These are phyloP conservation scores for Ophthalmolycus amberensis DNA, from an alignment of 2,113 vertebrate species.

Conservation along the genomic window DNA sequence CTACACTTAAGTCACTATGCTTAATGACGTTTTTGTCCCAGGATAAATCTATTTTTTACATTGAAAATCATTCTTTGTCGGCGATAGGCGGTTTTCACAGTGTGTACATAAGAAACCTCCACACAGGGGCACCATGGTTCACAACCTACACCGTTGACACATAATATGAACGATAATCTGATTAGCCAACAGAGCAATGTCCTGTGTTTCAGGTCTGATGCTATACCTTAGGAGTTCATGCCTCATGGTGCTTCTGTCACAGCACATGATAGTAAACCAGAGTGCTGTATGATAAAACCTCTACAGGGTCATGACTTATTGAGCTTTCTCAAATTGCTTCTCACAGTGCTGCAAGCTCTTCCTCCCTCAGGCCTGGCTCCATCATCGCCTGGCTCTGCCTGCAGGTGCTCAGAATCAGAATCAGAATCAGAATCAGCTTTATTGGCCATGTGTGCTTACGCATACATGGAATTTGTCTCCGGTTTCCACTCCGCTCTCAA, in stretches of 20 bases:
- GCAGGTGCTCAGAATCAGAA: slow-evolving; percentile 29
- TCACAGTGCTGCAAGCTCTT: slow-evolving; percentile 60
- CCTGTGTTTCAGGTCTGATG: slow-evolving; percentile 54
- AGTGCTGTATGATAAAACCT: slow-evolving; percentile 74
- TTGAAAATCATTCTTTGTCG: background rate
- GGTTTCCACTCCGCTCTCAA: too few species aligned
- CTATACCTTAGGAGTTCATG: slow-evolving; percentile 71
- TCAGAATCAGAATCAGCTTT: too few species aligned
- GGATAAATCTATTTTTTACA: background rate
- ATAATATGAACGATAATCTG: slow-evolving; percentile 30
- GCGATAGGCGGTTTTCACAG: too few species aligned
- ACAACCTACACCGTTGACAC: slow-evolving; percentile 10
- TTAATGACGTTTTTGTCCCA: background rate
- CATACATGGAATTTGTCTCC: too few species aligned
- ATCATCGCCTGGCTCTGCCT: slow-evolving; percentile 69
- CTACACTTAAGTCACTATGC: background rate
- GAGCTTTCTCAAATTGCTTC: slow-evolving; percentile 76
- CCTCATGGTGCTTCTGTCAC: slow-evolving; percentile 80
- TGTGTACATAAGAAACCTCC: slow-evolving; percentile 4
- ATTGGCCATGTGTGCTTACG: too few species aligned
- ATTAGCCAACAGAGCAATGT: slow-evolving; percentile 61
- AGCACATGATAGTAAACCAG: slow-evolving; percentile 73
- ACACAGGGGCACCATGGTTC: background rate
- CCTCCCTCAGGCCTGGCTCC: slow-evolving; percentile 64
- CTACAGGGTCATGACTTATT: slow-evolving; percentile 82